Evolutionary conservation across 92 coral and sea anemone genomes (phyloP), one percentile per base, ranked within the genome.

Genomic region (Palythoa grandis): DNA sequence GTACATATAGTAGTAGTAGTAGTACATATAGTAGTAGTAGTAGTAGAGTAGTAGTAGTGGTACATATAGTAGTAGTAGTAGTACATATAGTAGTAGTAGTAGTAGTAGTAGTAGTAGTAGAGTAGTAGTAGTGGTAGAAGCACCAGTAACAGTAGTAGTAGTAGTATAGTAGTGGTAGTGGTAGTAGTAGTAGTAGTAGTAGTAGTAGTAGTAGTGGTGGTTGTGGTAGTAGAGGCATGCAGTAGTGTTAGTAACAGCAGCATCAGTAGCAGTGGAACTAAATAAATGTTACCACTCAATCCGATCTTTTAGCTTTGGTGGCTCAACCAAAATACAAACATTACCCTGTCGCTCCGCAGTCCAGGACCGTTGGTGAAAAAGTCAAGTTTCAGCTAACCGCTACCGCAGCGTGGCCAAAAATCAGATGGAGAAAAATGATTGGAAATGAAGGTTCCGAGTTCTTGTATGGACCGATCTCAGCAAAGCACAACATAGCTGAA

Each of bases 281-380:
- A 9, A 70, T 11, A 10, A 25, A 29, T 5, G 0, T 70, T 6
- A 47, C 22, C 10, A 10, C 8, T 22, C 17, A 4, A 17, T 60
- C 19, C 8, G 19, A 69, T 25, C 19, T 54, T 23, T 23, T 19
- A 76, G 82, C 4, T 76, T 11, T 40, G 63, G 73, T 72, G 39
- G 84, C 84, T n/a, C n/a, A 14, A 20, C 84, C 84, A 63, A 14
- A 63, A 14, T 79, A 79, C 54, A 52, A 58, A 24, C 20, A 40
- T 40, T 39, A 63, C 50, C 84, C 84, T 1, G 54, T 3, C n/a
- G 40, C 38, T 38, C 19, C 19, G n/a, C 72, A 58, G 60, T 79
- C 19, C n/a, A 79, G 72, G 43, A 43, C 15, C 40, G 37, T 65
- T 79, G 84, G 84, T 43, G 84, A 65, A 63, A 79, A 72, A 11